Percentiles rank a stretch among this genome's conserved stretches.
phyloP scores from a whole-genome alignment of 2,113 vertebrate species.

The Sakesphorus luctuosus region DNA sequence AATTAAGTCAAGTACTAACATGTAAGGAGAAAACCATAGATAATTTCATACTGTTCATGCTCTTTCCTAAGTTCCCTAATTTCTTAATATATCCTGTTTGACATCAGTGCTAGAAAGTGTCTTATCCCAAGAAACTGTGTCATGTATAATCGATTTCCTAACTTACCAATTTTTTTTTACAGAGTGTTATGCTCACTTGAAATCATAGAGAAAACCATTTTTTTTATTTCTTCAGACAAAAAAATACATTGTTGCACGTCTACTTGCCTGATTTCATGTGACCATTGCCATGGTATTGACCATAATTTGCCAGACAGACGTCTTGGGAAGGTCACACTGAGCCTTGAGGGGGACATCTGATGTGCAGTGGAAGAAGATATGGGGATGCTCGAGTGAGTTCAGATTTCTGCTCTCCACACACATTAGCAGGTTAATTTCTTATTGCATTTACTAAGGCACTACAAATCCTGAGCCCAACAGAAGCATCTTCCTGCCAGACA shows the following conservation, averaged over 20 bases:
- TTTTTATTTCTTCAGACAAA: neutral
- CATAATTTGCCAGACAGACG: neutral
- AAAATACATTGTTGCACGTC: neutral
- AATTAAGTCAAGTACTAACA: neutral
- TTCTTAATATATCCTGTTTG: neutral
- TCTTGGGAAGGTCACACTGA: neutral
- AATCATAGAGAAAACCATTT: fast-evolving
- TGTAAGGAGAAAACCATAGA: neutral
- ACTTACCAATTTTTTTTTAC: neutral
- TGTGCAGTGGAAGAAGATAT: fast-evolving
- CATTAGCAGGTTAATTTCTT: neutral
- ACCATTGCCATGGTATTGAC: fast-evolving
- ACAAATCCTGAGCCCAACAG: neutral
- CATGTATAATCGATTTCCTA: neutral
- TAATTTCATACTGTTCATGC: neutral
- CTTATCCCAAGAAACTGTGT: neutral
- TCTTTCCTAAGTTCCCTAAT: neutral
- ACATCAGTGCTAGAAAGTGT: neutral
- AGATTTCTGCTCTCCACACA: neutral
- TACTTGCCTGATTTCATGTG: neutral
- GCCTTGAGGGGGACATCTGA: fast-evolving
- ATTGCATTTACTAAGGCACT: neutral
- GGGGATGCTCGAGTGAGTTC: neutral
- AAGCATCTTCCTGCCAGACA: neutral
- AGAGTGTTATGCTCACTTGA: neutral